Base-by-base conservation (phyloP, 2,888 invertebrate species). In the Ophion costatus region DNA sequence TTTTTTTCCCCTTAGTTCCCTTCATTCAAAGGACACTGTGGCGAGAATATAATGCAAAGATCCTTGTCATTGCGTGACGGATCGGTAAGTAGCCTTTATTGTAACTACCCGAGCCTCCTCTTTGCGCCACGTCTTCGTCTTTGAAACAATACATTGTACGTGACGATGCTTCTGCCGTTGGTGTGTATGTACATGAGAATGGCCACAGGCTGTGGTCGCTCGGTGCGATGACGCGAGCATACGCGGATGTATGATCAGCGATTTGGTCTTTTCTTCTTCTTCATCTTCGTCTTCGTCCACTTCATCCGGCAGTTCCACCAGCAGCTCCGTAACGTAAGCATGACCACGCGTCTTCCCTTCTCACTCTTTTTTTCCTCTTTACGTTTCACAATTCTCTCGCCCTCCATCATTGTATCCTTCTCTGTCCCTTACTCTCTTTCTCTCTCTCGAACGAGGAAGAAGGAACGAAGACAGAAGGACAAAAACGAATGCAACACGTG, bases 401-500 rank as follows among this genome's bases (percentile, higher is more conserved):
- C 56, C 59, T 59, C 59, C 22, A 33, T 59, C 56, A 24, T 45
- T n/a, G 22, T 38, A 22, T 51, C 29, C 33, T 33, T 14, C 6
- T 45, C 45, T 10, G 11, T 57, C 24, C 29, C 11, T 57, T 33
- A 2, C 17, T 71, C n/a, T 33, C 42, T 45, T 63, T 29, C 38
- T 22, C 22, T 59, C 69, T 7, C 33, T 59, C 20, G 20, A 67
- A 59, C 59, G 77, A 76, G 71, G 70, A 63, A 22, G 11, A 17
- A 51, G 33, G 14, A 64, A 11, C 11, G n/a, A 11, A 64, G 59
- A 64, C 14, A 69, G 42, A 63, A 71, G 59, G 63, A 71, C 88
- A 88, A 87, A 81, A 74, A 79, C 85, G 88, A 85, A 88, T 78
- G 86, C 88, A 90, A 92, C 92, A 91, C 90, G 92, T 92, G 91